Evolutionary conservation across 2,113 vertebrate genomes (phyloP).

Genomic region (Triplophysa siluroides): DNA sequence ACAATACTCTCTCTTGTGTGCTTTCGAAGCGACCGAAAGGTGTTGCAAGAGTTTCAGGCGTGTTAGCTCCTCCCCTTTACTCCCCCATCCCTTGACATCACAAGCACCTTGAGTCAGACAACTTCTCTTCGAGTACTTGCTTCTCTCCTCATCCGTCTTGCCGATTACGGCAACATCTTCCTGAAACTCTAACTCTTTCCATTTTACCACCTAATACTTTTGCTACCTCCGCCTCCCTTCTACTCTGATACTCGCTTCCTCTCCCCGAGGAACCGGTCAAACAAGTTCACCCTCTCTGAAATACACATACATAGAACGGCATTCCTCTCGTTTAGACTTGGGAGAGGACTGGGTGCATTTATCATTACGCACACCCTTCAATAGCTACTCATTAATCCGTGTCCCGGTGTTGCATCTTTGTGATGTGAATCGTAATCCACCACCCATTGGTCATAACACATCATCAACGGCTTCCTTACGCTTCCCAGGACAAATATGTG

Average conservation of each 20-base stretch:
- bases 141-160: constrained; percentile 3
- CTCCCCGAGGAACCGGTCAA: constrained; percentile 65
- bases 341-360: constrained; percentile 44
- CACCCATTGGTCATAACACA: constrained; percentile 33
- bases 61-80: constrained; percentile 65
- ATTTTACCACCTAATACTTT: neutral
- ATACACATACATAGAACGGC: constrained; percentile 23
- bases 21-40: constrained; percentile 77
- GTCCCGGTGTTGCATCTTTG: constrained; percentile 19
- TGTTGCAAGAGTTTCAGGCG: constrained; percentile 79
- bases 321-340: constrained; percentile 26
- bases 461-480: constrained; percentile 12
- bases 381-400: constrained; percentile 5
- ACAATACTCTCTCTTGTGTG: constrained; percentile 76
- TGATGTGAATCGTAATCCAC: constrained; percentile 41
- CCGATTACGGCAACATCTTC: neutral
- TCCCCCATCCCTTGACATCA: constrained; percentile 82
- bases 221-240: constrained; percentile 35
- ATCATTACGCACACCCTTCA: constrained; percentile 8
- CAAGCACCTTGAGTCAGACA: constrained; percentile 54
- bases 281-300: constrained; percentile 61
- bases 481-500: constrained; percentile 61
- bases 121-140: constrained; percentile 23
- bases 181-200: neutral
- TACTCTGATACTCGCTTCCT: constrained; percentile 19